Evolutionary conservation across 2,888 invertebrate genomes (phyloP), one percentile per base, ranked within the genome.

Genomic region (Lasioglossum vierecki): DNA sequence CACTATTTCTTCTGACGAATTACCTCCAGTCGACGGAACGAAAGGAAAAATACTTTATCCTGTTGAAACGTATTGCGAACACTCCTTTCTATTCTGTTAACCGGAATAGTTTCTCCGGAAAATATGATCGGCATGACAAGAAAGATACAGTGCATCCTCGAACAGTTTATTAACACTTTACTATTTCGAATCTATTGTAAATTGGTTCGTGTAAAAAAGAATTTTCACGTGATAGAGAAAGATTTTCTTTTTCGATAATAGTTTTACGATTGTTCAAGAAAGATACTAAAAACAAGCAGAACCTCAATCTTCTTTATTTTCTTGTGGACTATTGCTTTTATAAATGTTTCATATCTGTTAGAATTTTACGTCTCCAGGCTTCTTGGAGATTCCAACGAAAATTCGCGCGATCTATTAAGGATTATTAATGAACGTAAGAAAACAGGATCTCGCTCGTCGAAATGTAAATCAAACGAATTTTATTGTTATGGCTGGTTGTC

Each of bases 1-100:
- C 22, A 18, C 70, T 76, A 26, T 41, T 76, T 73, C 66, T 41
- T 68, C 39, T 39, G 82, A 46, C 44, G 83, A 82, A 74, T 83
- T 70, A 49, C 46, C 13, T 13, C 57, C 46, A 49, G 73, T 68
- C 66, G 44, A 73, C 35, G 26, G 13, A 35, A 5, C 44, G 18
- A 30, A 4, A 35, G 8, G 8, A 68, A 26, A 79, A 13, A 30
- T 8, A 22, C 63, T 63, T 39, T 60, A 66, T 35, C 15, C 41
- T 13, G 41, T 13, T 26, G 39, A 11, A 60, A 41, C 39, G 22
- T 68, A 39, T 70, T 22, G 41, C n/a, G 41, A 39, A 11, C 41
- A 22, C 68, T 70, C n/a, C 3, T 41, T 70, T n/a, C 35, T 39
- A 22, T 30, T 30, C 13, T 13, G 63, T 63, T n/a, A 26, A 26